Base-by-base conservation (phyloP, 2,113 vertebrate genomes). In the Urocitellus parryii region DNA sequence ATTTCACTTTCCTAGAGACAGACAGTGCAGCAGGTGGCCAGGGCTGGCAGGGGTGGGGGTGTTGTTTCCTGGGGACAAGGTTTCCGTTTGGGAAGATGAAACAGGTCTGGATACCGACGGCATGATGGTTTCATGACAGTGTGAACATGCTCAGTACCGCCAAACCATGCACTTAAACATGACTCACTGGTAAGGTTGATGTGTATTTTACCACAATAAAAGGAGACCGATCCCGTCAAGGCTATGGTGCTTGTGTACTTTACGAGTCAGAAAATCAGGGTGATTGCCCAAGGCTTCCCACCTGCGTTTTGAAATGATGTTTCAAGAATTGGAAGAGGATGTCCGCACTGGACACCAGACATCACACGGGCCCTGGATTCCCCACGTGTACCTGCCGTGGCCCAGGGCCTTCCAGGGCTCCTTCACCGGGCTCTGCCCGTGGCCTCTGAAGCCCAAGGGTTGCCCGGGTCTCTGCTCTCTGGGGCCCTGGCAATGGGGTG, bases 51-150 rank as follows among this genome's bases (percentile, higher is more conserved):
- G 34, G 34, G 61, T 63, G 11, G 18, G 5, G 5, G 13, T 2
- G 0, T 4, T 3, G 0, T 48, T 58, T 70, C 42, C 8, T 2
- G 20, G 12, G 17, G 27, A 79, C 42, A 18, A 7, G 2, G 27
- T 18, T 61, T 65, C 82, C 9, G 4, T n/a, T 78, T 20, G 51
- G 32, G 53, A 22, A 61, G 63, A 42, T 68, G 16, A 42, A 14
- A 18, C 51, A 14, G 70, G n/a, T 67, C 67, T 39, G 42, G 76
- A 24, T 76, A 20, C 24, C n/a, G 32, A 6, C 20, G 48, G 12
- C 3, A 24, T 37, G 76, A 20, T 4, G 32, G 8, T 3, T 2
- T 14, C 27, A 25, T 17, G 24, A 25, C 22, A 11, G 13, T 10
- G 5, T 72, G 42, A 37, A 3, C 16, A 27, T 4, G 5, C 78